Conservation (phyloP, 2,113 vertebrate species). For the Camelus bactrianus region DNA sequence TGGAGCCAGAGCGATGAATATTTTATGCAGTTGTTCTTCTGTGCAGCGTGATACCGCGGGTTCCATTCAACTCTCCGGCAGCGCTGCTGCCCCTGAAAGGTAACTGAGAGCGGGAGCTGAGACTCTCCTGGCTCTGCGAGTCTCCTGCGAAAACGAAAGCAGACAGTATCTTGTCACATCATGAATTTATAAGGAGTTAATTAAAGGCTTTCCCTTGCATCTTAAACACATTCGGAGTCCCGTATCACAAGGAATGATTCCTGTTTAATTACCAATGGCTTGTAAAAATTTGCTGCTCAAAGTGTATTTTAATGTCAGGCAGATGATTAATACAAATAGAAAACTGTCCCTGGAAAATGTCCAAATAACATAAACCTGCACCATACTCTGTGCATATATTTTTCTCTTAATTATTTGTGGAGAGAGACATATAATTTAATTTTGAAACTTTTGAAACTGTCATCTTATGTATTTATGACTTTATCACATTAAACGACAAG, state of each 20-base stretch:
- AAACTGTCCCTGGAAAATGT: background rate
- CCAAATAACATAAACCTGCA: slow-evolving; percentile 21
- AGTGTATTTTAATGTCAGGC: slow-evolving; percentile 70
- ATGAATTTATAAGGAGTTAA: slow-evolving; percentile 86
- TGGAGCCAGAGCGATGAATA: slow-evolving; percentile 85
- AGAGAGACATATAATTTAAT: background rate
- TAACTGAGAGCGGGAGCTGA: slow-evolving; percentile 80
- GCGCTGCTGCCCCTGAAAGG: slow-evolving; percentile 75
- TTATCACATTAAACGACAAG: background rate
- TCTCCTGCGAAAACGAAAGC: slow-evolving; percentile 80
- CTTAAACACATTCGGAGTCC: slow-evolving; percentile 76
- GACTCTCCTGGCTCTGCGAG: slow-evolving; percentile 73
- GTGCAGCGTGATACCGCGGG: slow-evolving; percentile 69
- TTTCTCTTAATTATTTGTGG: slow-evolving; percentile 59
- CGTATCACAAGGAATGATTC: slow-evolving; percentile 73
- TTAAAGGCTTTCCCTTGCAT: slow-evolving; percentile 81
- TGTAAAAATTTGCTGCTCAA: slow-evolving; percentile 72
- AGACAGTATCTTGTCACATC: slow-evolving; percentile 83
- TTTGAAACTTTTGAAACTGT: slow-evolving; percentile 49
- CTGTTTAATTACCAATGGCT: slow-evolving; percentile 58
- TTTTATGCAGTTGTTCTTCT: slow-evolving; percentile 84
- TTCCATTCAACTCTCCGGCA: slow-evolving; percentile 76
- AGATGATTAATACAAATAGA: slow-evolving; percentile 61
- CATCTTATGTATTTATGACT: background rate
- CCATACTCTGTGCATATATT: background rate